Evolutionary conservation across 2,888 invertebrate genomes (phyloP).

Genomic region (Epistrophe eligans): DNA sequence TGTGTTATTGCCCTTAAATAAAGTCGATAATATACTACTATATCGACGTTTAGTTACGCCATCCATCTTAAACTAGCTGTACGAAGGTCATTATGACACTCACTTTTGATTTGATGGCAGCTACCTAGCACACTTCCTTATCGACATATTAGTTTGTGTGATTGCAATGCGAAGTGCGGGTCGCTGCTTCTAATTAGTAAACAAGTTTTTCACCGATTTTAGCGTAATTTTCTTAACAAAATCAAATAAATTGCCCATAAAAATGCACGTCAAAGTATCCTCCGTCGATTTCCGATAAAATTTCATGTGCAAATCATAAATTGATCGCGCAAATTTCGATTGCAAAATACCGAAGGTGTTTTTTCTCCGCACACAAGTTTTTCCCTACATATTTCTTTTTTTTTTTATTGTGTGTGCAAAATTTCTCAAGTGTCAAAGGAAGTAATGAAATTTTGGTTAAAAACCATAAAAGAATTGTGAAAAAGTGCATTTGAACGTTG

Average conservation of each 20-base stretch:
- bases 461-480: constrained; percentile 48
- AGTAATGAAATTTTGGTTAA: constrained; percentile 55
- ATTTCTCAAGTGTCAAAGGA: constrained; percentile 75
- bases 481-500: constrained; percentile 48
- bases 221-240: constrained; percentile 77
- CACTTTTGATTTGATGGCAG: constrained; percentile 74
- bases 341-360: constrained; percentile 73
- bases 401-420: constrained; percentile 56
- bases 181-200: constrained; percentile 77
- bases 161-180: constrained; percentile 79
- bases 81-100: constrained; percentile 19
- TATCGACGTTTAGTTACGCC: neutral
- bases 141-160: constrained; percentile 77
- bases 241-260: constrained; percentile 69
- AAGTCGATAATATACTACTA: neutral
- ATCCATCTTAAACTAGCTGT: constrained; percentile 24
- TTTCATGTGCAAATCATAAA: constrained; percentile 35
- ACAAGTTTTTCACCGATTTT: constrained; percentile 77
- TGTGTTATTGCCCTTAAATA: neutral
- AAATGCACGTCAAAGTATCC: constrained; percentile 68
- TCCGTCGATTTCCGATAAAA: constrained; percentile 49
- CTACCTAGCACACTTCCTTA: constrained; percentile 55
- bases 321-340: constrained; percentile 55
- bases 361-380: constrained; percentile 48
- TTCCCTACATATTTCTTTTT: constrained; percentile 38